Conservation (phyloP, 2,797 vertebrate genomes). For the Aphelocoma californica region DNA sequence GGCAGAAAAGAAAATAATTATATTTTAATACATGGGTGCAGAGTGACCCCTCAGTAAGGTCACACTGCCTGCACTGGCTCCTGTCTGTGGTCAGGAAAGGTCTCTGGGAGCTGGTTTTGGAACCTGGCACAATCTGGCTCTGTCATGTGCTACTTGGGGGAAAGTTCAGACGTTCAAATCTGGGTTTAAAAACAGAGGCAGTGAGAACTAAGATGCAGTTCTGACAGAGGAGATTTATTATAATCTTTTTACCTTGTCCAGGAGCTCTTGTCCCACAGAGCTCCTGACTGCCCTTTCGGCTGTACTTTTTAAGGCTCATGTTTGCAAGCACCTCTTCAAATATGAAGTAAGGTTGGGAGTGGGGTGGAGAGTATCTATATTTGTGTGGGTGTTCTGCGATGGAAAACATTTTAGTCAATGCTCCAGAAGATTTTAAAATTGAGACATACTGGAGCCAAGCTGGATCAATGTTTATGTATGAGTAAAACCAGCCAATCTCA, state of each 20-base stretch:
- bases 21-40: not conserved
- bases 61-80: not conserved
- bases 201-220: not conserved
- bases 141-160: not conserved
- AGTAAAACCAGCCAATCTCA: not conserved
- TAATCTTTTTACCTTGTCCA: not conserved
- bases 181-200: not conserved
- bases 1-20: not conserved
- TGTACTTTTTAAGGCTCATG: not conserved
- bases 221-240: not conserved
- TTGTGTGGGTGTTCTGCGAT: not conserved
- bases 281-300: not conserved
- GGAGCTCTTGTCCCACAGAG: not conserved
- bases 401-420: not conserved
- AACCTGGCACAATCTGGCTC: not conserved
- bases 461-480: not conserved
- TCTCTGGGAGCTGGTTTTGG: slow-evolving; percentile 8
- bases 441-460: not conserved
- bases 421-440: not conserved
- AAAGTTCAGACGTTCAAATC: slow-evolving; percentile 10
- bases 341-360: not conserved
- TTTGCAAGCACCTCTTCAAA: not conserved
- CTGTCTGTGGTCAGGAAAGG: not conserved
- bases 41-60: not conserved
- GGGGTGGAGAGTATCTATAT: not conserved